These are phyloP conservation scores for Aldrovandia affinis DNA, from an alignment of 2,797 vertebrate species.

Conservation along the genomic window DNA sequence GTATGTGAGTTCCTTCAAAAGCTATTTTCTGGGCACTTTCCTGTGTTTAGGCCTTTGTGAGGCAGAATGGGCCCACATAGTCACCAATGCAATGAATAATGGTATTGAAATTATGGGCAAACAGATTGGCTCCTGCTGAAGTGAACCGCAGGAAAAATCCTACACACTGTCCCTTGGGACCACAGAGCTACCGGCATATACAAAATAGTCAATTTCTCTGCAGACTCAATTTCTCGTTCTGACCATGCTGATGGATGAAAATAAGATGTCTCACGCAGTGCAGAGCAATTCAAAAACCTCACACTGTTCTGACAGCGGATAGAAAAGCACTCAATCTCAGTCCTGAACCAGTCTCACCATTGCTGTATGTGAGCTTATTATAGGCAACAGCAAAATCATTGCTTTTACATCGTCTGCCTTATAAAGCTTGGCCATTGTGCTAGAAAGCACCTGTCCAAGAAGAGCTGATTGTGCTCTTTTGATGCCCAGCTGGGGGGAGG, in stretches of 20 bases:
- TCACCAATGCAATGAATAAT: too few relatives aligned
- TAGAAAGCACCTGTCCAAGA: too few relatives aligned
- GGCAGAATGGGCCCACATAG: not conserved
- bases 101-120: not conserved
- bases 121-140: not conserved
- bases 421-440: too few relatives aligned
- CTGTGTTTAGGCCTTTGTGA: not conserved
- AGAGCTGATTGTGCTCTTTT: not conserved
- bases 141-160: not conserved
- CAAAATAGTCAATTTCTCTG: not conserved
- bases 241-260: not conserved
- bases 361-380: not conserved
- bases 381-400: too few relatives aligned
- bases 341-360: not conserved
- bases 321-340: not conserved
- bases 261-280: not conserved
- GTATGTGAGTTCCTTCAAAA: slow-evolving; percentile 8
- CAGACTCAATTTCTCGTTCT: not conserved
- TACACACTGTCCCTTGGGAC: not conserved
- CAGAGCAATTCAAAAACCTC: not conserved
- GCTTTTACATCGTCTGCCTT: too few relatives aligned
- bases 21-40: too few relatives aligned
- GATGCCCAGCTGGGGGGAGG: not conserved
- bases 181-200: not conserved
- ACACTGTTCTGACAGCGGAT: not conserved